These are phyloP conservation scores for Charadrius vociferus DNA, from an alignment of 2,113 vertebrate species.

Conservation along the genomic window DNA sequence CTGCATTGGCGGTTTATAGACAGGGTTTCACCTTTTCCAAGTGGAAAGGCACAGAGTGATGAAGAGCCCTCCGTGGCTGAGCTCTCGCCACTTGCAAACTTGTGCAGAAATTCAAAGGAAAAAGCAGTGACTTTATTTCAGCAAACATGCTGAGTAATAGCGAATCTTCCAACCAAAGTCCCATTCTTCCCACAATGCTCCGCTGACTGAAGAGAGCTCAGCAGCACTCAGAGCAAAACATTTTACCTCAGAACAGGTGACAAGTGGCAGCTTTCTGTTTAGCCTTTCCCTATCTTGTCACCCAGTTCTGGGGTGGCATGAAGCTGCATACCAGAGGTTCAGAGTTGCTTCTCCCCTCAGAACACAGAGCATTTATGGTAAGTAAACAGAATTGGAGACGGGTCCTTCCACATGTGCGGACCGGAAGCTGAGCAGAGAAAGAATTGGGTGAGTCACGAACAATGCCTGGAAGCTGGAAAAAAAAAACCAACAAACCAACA, in stretches of 20 bases:
- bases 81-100: not conserved
- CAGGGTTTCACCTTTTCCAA: constrained; percentile 22
- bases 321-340: not conserved
- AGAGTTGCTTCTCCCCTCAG: not conserved
- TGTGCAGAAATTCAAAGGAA: not conserved
- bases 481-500: not conserved
- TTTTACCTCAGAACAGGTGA: not conserved
- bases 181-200: not conserved
- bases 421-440: not conserved
- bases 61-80: not conserved
- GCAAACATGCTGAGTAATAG: constrained; percentile 29
- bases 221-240: not conserved
- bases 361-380: not conserved
- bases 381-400: not conserved
- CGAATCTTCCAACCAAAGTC: not conserved
- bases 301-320: not conserved
- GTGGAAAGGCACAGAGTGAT: not conserved
- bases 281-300: not conserved
- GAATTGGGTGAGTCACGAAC: constrained; percentile 14
- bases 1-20: not conserved
- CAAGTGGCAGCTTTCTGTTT: not conserved
- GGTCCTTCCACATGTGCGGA: not conserved
- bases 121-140: not conserved
- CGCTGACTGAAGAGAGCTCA: not conserved
- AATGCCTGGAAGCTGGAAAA: constrained; percentile 58